These are phyloP conservation scores for Odobenus rosmarus DNA, from an alignment of 2,113 vertebrate genomes.

Conservation along the genomic window DNA sequence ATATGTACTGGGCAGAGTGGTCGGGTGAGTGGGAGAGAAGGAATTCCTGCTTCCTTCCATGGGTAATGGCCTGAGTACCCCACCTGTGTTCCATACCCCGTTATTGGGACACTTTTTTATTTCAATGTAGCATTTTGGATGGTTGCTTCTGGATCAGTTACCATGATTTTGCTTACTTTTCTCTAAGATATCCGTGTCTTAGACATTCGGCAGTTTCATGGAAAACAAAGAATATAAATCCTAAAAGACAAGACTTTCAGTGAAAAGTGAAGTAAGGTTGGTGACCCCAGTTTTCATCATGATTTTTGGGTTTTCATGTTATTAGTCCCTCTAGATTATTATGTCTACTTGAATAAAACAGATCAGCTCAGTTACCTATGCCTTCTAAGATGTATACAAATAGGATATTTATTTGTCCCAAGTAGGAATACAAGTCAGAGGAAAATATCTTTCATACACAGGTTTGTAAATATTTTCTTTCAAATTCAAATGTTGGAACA, in stretches of 20 bases:
- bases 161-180: background rate
- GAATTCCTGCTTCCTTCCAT: background rate
- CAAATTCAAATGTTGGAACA: slow-evolving; percentile 10
- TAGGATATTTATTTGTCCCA: background rate
- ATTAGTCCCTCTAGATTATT: background rate
- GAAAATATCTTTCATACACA: background rate
- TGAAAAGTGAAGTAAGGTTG: background rate
- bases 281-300: background rate
- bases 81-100: rapidly evolving
- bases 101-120: background rate
- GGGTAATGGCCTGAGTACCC: too few relatives aligned
- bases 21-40: background rate
- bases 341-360: background rate
- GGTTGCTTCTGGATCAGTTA: background rate
- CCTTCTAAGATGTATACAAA: background rate
- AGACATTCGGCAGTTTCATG: background rate
- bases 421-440: background rate
- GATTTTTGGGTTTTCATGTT: background rate
- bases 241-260: background rate
- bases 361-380: background rate
- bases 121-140: background rate
- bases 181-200: background rate
- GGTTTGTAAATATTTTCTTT: slow-evolving; percentile 13
- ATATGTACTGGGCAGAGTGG: background rate
- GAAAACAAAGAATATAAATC: background rate